These are phyloP conservation scores for Falcaria lacertinaria DNA, from an alignment of 2,888 invertebrate genomes.

Conservation along the genomic window DNA sequence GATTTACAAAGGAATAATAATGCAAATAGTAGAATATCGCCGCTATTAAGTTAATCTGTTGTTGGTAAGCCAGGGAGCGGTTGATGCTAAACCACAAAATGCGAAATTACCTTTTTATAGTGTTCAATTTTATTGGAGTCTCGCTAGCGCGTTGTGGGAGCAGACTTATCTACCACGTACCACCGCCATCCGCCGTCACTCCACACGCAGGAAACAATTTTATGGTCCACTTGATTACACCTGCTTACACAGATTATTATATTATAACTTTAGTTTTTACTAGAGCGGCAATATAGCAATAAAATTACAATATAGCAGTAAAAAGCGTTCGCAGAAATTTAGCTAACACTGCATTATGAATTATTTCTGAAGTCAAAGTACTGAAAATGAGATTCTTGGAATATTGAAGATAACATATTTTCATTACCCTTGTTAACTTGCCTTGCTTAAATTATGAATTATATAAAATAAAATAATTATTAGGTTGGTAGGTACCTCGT, in stretches of 20 bases:
- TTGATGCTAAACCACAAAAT: conserved; percentile 45
- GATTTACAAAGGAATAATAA: too few species aligned
- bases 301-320: too few species aligned
- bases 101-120: conserved; percentile 44
- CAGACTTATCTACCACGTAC: conserved; percentile 13
- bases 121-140: conserved; percentile 16
- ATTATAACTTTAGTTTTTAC: background rate
- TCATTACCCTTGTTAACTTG: too few species aligned
- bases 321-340: too few species aligned
- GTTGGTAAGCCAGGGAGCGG: background rate
- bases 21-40: background rate
- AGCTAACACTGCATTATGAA: too few species aligned
- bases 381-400: too few species aligned
- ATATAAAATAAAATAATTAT: too few species aligned
- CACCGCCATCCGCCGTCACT: conserved; percentile 9
- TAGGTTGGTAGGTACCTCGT: too few species aligned
- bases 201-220: conserved; percentile 62
- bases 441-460: too few species aligned
- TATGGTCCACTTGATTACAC: conserved; percentile 48
- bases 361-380: too few species aligned
- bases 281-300: background rate
- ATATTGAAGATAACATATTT: too few species aligned
- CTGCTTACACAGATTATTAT: conserved; percentile 7
- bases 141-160: conserved; percentile 35
- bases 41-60: background rate